Evolutionary conservation across 2,888 invertebrate species (phyloP), one percentile per base, ranked within the genome.

Genomic region (Argyra leucocephala): DNA sequence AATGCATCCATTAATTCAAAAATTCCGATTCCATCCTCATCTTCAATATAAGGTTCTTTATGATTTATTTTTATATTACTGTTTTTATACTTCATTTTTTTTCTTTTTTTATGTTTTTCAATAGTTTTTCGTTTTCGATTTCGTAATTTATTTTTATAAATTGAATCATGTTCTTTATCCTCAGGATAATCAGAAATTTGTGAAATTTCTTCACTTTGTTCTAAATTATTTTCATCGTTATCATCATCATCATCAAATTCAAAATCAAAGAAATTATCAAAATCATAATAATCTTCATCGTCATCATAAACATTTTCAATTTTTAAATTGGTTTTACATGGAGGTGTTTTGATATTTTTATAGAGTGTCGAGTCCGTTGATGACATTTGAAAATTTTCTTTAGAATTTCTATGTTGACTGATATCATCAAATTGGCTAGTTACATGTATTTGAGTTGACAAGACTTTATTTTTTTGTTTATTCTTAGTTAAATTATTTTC

Each of bases 1-100:
- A 78, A 68, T 72, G 75, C 75, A 63, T 75, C 75, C 65, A 78
- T 72, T 60, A 78, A 74, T 21, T 74, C 73, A 60, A 74, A 70
- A 5, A 77, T 68, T n/a, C 73, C 71, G 1, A 70, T 66, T 31
- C 67, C 69, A 26, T 67, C 64, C 15, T 67, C 69, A 22, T 69
- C 71, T 3, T 69, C 71, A n/a, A 72, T 72, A 7, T 71, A 70
- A 36, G 73, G 70, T 10, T 70, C 69, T 18, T 70, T 68, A 6
- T 69, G 68, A 0, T 71, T n/a, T 1, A 23, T 23, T 6, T 22
- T 15, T 1, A 15, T 1, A 15, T 23, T 3, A 10, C 31, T 31
- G 18, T 18, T 48, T 48, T 48, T 48, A 48, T 48, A 48, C 18
- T 48, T 48, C 5, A 48, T 48, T 18, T 48, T 9, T 31, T 15